Evolutionary conservation across 2,797 vertebrate genomes (phyloP).

Genomic region (Decapterus maruadsi): DNA sequence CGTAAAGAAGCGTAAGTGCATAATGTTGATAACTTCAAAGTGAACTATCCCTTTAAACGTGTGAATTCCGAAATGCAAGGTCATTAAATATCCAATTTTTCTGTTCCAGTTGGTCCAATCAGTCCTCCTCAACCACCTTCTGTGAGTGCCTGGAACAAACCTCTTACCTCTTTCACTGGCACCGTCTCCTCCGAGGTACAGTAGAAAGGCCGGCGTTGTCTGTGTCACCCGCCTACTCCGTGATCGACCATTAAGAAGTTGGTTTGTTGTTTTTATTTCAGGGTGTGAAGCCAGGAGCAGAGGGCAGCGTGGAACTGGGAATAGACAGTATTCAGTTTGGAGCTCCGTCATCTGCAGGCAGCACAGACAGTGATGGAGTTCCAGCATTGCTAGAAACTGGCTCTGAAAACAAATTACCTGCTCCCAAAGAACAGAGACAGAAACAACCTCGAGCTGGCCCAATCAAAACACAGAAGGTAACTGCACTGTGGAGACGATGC

Average conservation of each 20-base stretch:
- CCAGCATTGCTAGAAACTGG: slow-evolving; percentile 90
- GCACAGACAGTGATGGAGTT: slow-evolving; percentile 93
- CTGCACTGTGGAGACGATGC: neutral
- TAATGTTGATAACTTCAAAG: neutral
- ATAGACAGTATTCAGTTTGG: slow-evolving; percentile 98
- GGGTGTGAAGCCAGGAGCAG: slow-evolving; percentile 89
- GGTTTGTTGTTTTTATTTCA: slow-evolving; percentile 58
- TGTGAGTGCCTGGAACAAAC: slow-evolving; percentile 99
- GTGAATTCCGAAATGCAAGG: neutral
- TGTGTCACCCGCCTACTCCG: neutral
- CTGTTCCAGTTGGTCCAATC: slow-evolving; percentile 93
- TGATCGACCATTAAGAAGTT: neutral
- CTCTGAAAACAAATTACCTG: slow-evolving; percentile 91
- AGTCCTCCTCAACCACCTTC: slow-evolving; percentile 96
- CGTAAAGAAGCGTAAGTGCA: slow-evolving; percentile 94
- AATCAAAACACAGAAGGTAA: slow-evolving; percentile 98
- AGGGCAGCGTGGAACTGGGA: slow-evolving; percentile 89
- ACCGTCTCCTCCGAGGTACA: slow-evolving; percentile 90
- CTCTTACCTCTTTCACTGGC: slow-evolving; percentile 96
- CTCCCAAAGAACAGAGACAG: slow-evolving; percentile 98
- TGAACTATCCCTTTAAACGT: neutral
- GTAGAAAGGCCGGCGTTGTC: neutral
- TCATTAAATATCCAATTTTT: slow-evolving; percentile 19
- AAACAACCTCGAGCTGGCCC: slow-evolving; percentile 96
- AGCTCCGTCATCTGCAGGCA: slow-evolving; percentile 95